A percentile compares a stretch with the other conserved stretches of the same genome.
phyloP scores from a whole-genome alignment of 2,797 vertebrate species.

The Spatula clypeata region DNA sequence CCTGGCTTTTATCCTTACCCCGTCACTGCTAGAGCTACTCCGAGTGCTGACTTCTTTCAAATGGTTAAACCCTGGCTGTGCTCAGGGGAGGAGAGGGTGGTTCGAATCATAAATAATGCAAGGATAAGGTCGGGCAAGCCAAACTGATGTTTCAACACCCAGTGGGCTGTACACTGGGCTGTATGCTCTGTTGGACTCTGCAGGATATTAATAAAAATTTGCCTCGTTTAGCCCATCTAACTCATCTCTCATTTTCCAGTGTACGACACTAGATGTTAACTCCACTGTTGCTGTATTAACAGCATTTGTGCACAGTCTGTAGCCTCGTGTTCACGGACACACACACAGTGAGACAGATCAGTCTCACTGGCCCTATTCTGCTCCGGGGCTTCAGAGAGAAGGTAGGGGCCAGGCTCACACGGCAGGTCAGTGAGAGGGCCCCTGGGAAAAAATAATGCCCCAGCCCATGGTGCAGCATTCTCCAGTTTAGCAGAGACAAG shows the following conservation, averaged over 20 bases:
- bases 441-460: not conserved
- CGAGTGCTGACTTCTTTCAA: not conserved
- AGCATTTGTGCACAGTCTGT: not conserved
- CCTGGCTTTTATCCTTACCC: not conserved
- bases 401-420: not conserved
- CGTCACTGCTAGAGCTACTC: not conserved
- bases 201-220: not conserved
- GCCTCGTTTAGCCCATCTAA: not conserved
- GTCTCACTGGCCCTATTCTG: not conserved
- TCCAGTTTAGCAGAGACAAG: not conserved
- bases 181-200: not conserved
- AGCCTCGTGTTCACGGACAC: not conserved
- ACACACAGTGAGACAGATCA: not conserved
- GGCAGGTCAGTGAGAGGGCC: not conserved
- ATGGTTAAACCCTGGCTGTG: not conserved
- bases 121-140: conserved; percentile 3
- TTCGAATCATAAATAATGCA: not conserved
- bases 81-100: not conserved
- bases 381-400: not conserved
- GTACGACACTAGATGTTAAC: not conserved
- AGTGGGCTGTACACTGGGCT: not conserved
- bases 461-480: rapidly evolving
- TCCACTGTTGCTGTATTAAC: not conserved
- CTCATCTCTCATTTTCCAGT: not conserved
- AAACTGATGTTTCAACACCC: not conserved